phyloP scores from a whole-genome alignment of 2,113 vertebrate species.

The Paracanthobrama guichenoti region DNA sequence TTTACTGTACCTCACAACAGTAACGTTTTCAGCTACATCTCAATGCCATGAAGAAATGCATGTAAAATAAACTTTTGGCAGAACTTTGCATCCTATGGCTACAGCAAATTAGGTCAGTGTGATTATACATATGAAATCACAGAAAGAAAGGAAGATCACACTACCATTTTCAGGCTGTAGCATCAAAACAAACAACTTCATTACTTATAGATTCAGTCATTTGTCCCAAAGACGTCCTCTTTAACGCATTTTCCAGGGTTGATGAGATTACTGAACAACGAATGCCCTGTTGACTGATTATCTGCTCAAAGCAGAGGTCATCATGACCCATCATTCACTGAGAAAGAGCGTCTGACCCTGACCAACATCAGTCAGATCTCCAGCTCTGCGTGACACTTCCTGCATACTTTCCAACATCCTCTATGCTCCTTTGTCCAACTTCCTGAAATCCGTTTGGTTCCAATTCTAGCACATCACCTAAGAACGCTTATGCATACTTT shows the following conservation, averaged over 20 bases:
- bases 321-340: not conserved
- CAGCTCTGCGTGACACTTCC: constrained; percentile 6
- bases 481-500: not conserved
- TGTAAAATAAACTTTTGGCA: not conserved
- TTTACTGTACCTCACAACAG: constrained; percentile 47
- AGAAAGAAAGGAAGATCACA: not conserved
- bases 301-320: constrained; percentile 12
- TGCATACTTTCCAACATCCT: constrained; percentile 74
- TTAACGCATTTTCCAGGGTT: not conserved
- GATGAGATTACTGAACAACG: not conserved
- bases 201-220: not conserved
- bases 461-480: constrained; percentile 11
- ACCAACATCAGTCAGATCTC: not conserved
- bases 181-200: not conserved
- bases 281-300: constrained; percentile 18
- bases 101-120: not conserved
- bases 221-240: not conserved
- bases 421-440: constrained; percentile 62
- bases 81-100: not conserved
- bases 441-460: constrained; percentile 57
- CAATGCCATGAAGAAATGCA: not conserved
- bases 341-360: not conserved
- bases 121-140: not conserved
- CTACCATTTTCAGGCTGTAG: not conserved
- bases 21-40: constrained; percentile 27